Percentiles rank a stretch among this genome's conserved stretches.
These are phyloP conservation scores for Cygnus atratus DNA, from an alignment of 2,113 vertebrate species.

Conservation along the genomic window DNA sequence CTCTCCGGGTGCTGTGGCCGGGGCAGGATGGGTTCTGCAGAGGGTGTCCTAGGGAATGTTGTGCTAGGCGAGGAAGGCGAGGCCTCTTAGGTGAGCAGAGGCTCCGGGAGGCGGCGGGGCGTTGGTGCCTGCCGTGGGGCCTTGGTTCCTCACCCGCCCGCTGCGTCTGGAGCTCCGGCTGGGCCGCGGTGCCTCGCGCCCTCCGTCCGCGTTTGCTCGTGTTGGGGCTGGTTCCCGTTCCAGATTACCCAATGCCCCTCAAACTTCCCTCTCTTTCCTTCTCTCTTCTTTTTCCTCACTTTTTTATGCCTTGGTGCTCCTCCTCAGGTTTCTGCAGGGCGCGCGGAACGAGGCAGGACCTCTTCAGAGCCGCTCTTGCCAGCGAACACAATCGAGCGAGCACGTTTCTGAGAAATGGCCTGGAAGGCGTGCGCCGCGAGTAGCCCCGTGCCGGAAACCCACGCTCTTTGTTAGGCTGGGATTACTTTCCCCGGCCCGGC, in stretches of 20 bases:
- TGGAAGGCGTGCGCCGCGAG: neutral
- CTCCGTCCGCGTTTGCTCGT: neutral
- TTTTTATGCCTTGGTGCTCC: fast-evolving
- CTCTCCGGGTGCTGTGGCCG: fast-evolving
- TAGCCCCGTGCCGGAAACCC: fast-evolving
- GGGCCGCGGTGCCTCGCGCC: no score
- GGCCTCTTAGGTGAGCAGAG: no score
- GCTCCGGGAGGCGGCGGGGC: no score
- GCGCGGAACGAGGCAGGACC: neutral
- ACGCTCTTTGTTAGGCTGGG: neutral
- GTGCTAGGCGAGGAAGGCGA: no score
- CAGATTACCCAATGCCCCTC: neutral
- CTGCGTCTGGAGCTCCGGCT: no score
- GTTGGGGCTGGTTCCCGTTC: neutral
- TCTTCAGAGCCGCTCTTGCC: neutral
- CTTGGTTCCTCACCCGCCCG: no score
- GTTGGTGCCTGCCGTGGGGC: no score
- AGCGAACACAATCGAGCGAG: neutral
- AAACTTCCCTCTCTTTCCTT: neutral
- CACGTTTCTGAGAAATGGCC: neutral
- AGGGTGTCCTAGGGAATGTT: neutral
- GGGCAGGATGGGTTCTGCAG: fast-evolving
- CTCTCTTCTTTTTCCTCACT: neutral
- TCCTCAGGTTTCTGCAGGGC: fast-evolving
- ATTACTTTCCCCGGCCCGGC: neutral